Base-by-base conservation (phyloP, 2,797 vertebrate species). In the Fistularia commersonii region DNA sequence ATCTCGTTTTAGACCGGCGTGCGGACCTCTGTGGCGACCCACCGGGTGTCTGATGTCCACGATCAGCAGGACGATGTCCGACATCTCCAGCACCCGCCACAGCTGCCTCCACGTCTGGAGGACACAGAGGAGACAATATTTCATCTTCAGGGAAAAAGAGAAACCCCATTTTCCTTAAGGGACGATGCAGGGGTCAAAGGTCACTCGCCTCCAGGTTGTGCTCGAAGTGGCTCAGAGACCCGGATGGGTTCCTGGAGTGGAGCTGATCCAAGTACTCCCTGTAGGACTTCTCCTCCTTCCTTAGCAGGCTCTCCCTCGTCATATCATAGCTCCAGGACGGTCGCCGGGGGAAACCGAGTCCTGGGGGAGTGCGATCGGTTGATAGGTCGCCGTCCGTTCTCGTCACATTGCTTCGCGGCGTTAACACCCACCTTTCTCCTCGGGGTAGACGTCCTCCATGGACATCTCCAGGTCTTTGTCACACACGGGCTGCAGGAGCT, bases 81-180 rank as follows among this genome's bases (percentile, higher is more conserved):
- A 97, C 95, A 98, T 98, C 72, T 98, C 95, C 52, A 97, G 70
- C 38, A 97, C 95, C 51, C 95, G 87, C 95, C 95, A 98, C 6
- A 98, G 84, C 76, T 98, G 95, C 55, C 95, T 90, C 95, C 95
- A 98, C 0, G 95, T 98, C 95, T 98, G 69, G 13, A 62, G 45
- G 51, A 72, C 41, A 57, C 3, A 31, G 11, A 36, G 36, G 3
- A 32, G 35, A 13, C 3, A 13, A 13, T 4, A 34, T 3, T 35
- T 35, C 34, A 35, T 35, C 6, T 35, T 35, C 8, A 35, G 34
- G n/a, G n/a, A n/a, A n/a, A n/a, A n/a, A n/a, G n/a, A n/a, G n/a
- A n/a, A n/a, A n/a, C n/a, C n/a, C n/a, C n/a, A n/a, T n/a, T n/a
- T n/a, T n/a, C n/a, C n/a, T n/a, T n/a, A n/a, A n/a, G n/a, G n/a